phyloP scores from a whole-genome alignment of 2,888 invertebrate genomes.

The Antheraea yamamai region DNA sequence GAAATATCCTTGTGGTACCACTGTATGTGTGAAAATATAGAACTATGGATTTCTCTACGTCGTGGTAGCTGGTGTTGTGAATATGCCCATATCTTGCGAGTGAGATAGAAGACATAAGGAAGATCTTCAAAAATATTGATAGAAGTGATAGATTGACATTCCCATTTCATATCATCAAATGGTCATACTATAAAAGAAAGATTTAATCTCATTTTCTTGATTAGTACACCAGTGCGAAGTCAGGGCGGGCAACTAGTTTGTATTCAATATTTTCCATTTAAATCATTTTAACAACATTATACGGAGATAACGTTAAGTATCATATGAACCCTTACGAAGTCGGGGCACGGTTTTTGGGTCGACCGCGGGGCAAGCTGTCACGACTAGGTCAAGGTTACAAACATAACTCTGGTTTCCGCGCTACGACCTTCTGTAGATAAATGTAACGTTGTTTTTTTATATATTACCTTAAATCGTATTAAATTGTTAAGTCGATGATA shows the following conservation, averaged over 20 bases:
- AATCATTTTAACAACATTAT: neutral
- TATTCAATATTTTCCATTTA: neutral
- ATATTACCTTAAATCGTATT: neutral
- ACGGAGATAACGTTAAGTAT: constrained; percentile 6
- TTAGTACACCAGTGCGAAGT: no score
- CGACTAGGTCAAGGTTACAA: constrained; percentile 13
- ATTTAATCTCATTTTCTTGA: neutral
- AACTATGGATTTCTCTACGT: no score
- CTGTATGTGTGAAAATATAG: no score
- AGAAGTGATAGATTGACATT: no score
- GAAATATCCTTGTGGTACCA: no score
- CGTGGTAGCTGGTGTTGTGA: no score
- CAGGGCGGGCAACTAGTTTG: no score
- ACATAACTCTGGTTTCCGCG: constrained; percentile 13
- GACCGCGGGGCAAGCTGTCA: neutral
- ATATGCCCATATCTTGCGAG: no score
- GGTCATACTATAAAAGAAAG: neutral
- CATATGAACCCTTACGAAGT: constrained; percentile 1
- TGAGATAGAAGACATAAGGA: no score
- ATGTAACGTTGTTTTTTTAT: neutral
- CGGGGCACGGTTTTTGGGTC: constrained; percentile 10
- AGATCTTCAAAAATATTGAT: no score
- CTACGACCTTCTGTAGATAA: constrained; percentile 3
- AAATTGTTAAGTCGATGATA: neutral
- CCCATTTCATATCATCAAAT: no score